Evolutionary conservation across 1,140 invertebrate genomes (phyloP), one percentile per base, ranked within the genome.

Genomic region (Calephelis virginiensis): DNA sequence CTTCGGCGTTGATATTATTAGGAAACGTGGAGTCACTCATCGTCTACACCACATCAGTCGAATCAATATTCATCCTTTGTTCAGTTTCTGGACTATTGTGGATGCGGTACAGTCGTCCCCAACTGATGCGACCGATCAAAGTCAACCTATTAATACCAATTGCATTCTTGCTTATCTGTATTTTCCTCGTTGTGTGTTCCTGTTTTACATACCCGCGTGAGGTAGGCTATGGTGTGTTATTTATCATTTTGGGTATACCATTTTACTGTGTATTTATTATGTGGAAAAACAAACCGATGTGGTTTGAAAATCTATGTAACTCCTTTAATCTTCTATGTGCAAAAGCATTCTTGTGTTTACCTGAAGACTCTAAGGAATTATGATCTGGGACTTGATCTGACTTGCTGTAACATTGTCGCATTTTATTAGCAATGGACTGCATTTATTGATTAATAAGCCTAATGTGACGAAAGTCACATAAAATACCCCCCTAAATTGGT

Each of bases 21-120:
- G 94, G 95, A 78, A 95, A 99, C 85, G 95, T 98, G n/a, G 97
- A 97, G 86, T 93, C 94, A 5, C 93, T 99, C 13, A 98, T 99
- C 70, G 97, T 98, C 83, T 99, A 98, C 86, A 95, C 98, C 28
- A 97, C 96, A 61, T 98, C 98, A 81, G 97, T 98, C 56, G 98
- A 99, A 91, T 95, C 97, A 10, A 91, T 98, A n/a, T 99, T 99
- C 82, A 98, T 96, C n/a, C 93, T 96, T 11, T 92, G 96, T 37
- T 98, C 97, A 11, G 95, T 99, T 1, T 93, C 94, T 12, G 97
- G 97, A 28, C 91, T 99, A 38, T 86, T 99, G 6, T 98, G 96
- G 93, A 91, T 99, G 83, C 94, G 98, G 56, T 94, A 94, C 75
- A 97, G 94, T 60, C 92, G 92, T 63, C 97, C 97, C 0, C 83